phyloP scores from a whole-genome alignment of 92 coral and sea anemone genomes.

The Porites divaricata region DNA sequence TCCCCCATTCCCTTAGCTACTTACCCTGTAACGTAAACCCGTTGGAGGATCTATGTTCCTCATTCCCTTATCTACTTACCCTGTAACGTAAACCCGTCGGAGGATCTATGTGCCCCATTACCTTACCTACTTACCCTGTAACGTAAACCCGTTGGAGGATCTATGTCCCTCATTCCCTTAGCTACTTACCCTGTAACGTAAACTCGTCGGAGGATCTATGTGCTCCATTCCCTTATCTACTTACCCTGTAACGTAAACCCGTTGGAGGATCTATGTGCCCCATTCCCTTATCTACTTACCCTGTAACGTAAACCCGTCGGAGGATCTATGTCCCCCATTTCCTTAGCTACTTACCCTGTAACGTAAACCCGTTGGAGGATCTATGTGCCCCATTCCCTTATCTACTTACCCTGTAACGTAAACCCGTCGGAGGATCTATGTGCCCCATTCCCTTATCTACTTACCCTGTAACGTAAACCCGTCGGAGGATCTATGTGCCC shows the following conservation, averaged over 20 bases:
- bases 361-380: background rate
- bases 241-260: constrained; percentile 45
- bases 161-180: too few species aligned
- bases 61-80: background rate
- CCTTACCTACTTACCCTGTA: constrained; percentile 68
- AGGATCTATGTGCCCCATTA: constrained; percentile 65
- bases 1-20: constrained; percentile 63
- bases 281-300: background rate
- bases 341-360: constrained; percentile 68
- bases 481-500: too few species aligned
- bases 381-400: too few species aligned
- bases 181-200: constrained; percentile 19
- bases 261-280: too few species aligned
- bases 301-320: constrained; percentile 38
- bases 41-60: too few species aligned
- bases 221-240: constrained; percentile 62
- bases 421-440: constrained; percentile 53
- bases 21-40: constrained; percentile 45
- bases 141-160: background rate
- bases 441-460: constrained; percentile 63
- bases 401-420: constrained; percentile 20
- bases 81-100: constrained; percentile 38
- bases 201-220: constrained; percentile 53
- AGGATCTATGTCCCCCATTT: constrained; percentile 65
- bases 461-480: constrained; percentile 45